Evolutionary conservation across 37 sponge, comb jelly and placozoan genomes (phyloP).

Genomic region (Corticium candelabrum): DNA sequence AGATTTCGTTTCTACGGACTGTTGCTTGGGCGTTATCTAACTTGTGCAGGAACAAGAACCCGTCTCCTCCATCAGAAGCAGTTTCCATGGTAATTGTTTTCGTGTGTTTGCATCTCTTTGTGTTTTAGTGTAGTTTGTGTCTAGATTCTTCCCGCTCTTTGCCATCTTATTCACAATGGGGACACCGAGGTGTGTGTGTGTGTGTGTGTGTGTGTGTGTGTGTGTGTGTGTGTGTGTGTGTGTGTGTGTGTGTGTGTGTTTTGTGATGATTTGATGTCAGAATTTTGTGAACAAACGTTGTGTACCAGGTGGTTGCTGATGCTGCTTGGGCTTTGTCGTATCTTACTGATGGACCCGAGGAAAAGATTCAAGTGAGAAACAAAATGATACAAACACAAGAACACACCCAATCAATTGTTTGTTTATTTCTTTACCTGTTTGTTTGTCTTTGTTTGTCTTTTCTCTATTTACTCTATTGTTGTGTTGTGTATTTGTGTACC

Average conservation of each 20-base stretch:
- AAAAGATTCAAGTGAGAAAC: slow-evolving; percentile 52
- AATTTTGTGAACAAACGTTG: not conserved
- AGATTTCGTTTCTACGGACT: slow-evolving; percentile 72
- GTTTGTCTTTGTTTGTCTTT: no score
- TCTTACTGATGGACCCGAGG: slow-evolving; percentile 77
- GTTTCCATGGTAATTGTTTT: slow-evolving; percentile 61
- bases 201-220: no score
- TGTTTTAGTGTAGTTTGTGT: not conserved
- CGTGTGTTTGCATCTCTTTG: no score
- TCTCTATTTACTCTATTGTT: no score
- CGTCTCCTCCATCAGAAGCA: slow-evolving; percentile 79
- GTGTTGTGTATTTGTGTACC: no score
- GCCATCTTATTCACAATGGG: slow-evolving; percentile 30
- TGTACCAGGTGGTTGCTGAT: slow-evolving; percentile 72
- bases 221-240: slow-evolving; percentile 7
- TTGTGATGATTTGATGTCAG: not conserved
- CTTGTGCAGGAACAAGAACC: slow-evolving; percentile 89
- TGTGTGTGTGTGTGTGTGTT: slow-evolving; percentile 2
- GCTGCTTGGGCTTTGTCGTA: slow-evolving; percentile 89
- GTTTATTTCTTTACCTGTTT: no score
- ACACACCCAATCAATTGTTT: no score
- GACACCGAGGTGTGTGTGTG: slow-evolving; percentile 45
- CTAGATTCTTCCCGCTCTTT: slow-evolving; percentile 53
- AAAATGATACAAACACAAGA: not conserved
- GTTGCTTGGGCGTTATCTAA: slow-evolving; percentile 86